Evolutionary conservation across 2,888 invertebrate species (phyloP).

Genomic region (Hyppa rectilinea): DNA sequence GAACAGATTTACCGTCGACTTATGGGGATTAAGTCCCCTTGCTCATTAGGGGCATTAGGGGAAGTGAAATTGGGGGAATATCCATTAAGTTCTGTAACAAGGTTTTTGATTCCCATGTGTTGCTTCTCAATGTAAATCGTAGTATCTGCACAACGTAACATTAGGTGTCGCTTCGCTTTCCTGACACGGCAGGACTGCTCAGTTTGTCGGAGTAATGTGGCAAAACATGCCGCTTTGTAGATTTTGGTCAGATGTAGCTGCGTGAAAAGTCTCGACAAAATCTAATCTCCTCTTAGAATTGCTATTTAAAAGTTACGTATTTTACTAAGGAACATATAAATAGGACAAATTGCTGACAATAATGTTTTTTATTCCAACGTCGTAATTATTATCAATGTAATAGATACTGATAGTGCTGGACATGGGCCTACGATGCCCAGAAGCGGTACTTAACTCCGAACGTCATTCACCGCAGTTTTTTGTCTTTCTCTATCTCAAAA

Average conservation of each 20-base stretch:
- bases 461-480: not conserved
- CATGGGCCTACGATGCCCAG: not conserved
- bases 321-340: not conserved
- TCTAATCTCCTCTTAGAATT: not conserved
- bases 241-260: not conserved
- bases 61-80: constrained; percentile 49
- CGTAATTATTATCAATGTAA: not conserved
- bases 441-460: not conserved
- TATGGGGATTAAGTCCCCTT: constrained; percentile 61
- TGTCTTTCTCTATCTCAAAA: constrained; percentile 1
- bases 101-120: constrained; percentile 34
- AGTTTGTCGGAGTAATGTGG: not conserved
- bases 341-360: not conserved
- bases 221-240: not conserved
- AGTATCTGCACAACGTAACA: constrained; percentile 1
- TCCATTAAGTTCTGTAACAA: constrained; percentile 51
- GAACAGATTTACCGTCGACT: constrained; percentile 48
- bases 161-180: not conserved
- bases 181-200: not conserved
- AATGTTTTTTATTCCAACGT: not conserved
- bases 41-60: constrained; percentile 54
- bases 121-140: constrained; percentile 6
- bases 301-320: not conserved
- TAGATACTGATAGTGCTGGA: too few relatives aligned
- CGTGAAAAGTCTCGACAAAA: not conserved